Conservation (phyloP, 2,888 invertebrate species). For the Troides aeacus region DNA sequence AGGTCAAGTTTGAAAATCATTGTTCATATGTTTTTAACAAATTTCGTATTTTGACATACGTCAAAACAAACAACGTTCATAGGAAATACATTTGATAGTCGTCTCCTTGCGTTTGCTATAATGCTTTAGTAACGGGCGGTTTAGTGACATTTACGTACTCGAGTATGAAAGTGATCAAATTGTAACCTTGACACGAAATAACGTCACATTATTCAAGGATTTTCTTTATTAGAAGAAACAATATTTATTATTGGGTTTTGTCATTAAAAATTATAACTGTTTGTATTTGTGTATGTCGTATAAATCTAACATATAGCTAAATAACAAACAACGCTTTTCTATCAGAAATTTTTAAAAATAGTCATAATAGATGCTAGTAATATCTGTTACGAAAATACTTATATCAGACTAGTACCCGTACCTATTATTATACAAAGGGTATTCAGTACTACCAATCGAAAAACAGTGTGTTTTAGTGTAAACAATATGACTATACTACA, state of each 20-base stretch:
- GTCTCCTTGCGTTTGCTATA: not conserved
- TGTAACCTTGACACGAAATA: slow-evolving; percentile 3
- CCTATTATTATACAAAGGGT: no score
- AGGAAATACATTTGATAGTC: not conserved
- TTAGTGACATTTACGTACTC: not conserved
- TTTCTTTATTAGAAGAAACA: not conserved
- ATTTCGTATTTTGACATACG: not conserved
- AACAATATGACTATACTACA: no score
- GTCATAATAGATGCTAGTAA: no score
- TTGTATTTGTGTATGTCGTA: not conserved
- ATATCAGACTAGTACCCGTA: no score
- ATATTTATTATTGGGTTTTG: not conserved
- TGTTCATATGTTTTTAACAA: not conserved
- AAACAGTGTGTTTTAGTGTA: no score
- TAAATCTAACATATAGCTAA: not conserved
- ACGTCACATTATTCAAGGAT: not conserved
- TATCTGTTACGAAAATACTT: no score
- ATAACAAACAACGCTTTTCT: not conserved
- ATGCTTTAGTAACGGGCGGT: not conserved
- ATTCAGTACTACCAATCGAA: no score
- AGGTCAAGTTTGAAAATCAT: not conserved
- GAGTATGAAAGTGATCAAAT: not conserved
- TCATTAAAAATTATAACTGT: not conserved
- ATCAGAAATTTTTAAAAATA: no score
- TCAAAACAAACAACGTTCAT: not conserved